phyloP scores from a whole-genome alignment of 2,888 invertebrate species.

The Nemotelus pantherinus region DNA sequence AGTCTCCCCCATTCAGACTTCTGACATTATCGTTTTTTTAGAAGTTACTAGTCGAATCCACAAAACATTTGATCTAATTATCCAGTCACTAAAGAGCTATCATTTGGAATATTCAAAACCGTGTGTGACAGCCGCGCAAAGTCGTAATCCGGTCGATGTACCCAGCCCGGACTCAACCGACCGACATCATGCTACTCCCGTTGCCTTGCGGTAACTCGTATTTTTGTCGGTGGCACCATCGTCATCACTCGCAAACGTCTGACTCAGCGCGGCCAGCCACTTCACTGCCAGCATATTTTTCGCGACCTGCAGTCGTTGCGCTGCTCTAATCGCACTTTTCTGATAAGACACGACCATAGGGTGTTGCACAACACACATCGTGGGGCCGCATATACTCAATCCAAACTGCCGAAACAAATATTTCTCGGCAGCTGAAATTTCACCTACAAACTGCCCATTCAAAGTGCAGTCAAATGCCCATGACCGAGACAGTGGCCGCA shows the following conservation, averaged over 20 bases:
- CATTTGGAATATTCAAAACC: no score
- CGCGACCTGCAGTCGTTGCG: background rate
- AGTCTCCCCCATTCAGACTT: no score
- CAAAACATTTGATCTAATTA: no score
- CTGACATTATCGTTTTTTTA: no score
- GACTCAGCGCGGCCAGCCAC: constrained; percentile 28
- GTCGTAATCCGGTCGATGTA: no score
- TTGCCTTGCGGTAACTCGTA: no score
- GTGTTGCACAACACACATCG: constrained; percentile 11
- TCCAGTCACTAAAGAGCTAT: no score
- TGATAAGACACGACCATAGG: background rate
- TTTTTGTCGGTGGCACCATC: background rate
- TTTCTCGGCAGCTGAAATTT: background rate
- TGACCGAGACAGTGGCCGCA: constrained; percentile 18
- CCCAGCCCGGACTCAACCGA: no score
- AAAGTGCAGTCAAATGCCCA: background rate
- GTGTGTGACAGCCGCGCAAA: no score
- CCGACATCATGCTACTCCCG: no score
- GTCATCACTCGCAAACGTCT: background rate
- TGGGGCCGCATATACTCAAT: background rate
- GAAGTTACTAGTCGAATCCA: no score
- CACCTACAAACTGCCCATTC: background rate
- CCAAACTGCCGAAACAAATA: no score
- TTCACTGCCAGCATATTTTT: constrained; percentile 17
- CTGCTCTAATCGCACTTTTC: constrained; percentile 10